These are phyloP conservation scores for Champsocephalus gunnari DNA, from an alignment of 2,797 vertebrate species.

Conservation along the genomic window DNA sequence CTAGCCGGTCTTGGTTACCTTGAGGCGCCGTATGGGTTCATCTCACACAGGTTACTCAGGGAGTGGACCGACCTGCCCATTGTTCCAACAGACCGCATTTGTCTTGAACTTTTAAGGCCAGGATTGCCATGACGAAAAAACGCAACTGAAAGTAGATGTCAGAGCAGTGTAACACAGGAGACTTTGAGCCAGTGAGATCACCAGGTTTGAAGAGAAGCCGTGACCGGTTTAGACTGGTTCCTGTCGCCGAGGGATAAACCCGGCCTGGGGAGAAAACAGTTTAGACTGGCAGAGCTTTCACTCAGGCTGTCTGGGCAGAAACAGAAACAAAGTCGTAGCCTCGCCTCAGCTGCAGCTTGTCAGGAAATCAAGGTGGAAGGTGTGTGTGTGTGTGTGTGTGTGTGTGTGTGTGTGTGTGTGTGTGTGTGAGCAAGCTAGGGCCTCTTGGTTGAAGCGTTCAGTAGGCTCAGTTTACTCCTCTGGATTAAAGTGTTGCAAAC, in stretches of 20 bases:
- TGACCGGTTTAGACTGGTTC: slow-evolving; percentile 24
- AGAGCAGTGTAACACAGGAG: neutral
- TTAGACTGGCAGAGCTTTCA: slow-evolving; percentile 31
- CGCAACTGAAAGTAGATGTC: neutral
- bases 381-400: slow-evolving; percentile 4
- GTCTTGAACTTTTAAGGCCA: slow-evolving; percentile 43
- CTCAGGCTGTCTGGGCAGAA: slow-evolving; percentile 30
- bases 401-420: too few species aligned
- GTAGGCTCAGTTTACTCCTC: slow-evolving; percentile 67
- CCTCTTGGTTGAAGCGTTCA: slow-evolving; percentile 39
- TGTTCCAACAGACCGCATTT: slow-evolving; percentile 45
- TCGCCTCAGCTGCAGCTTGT: slow-evolving; percentile 47
- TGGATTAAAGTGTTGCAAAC: slow-evolving; percentile 77
- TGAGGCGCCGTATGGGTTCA: slow-evolving; percentile 42
- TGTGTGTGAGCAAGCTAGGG: slow-evolving; percentile 8
- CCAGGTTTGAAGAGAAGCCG: slow-evolving; percentile 5
- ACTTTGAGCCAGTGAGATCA: slow-evolving; percentile 9
- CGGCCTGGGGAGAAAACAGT: neutral
- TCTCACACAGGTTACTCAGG: slow-evolving; percentile 63
- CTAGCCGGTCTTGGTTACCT: slow-evolving; percentile 20
- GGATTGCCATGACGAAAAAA: neutral
- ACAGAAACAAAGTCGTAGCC: slow-evolving; percentile 36
- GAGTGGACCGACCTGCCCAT: slow-evolving; percentile 32
- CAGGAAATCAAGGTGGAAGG: slow-evolving; percentile 53
- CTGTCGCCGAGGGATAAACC: neutral